A percentile compares a stretch with the other conserved stretches of the same genome.
Conservation (phyloP, 2,888 invertebrate genomes). For the Parnassius smintheus region DNA sequence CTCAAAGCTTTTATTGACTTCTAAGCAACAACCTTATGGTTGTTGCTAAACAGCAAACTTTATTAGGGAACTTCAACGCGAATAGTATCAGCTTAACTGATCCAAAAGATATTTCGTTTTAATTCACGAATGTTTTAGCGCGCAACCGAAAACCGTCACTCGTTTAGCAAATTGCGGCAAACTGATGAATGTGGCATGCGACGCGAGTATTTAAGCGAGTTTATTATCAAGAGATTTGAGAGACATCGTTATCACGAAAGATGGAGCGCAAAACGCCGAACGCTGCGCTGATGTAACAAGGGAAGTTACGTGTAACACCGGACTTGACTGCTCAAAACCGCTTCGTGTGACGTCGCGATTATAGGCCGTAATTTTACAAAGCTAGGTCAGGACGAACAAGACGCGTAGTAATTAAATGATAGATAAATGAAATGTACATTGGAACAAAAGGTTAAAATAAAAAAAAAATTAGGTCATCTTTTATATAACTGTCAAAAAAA, state of each 20-base stretch:
- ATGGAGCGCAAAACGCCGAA: conserved; percentile 20
- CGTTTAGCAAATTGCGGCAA: conserved; percentile 42
- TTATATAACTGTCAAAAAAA: too few species aligned
- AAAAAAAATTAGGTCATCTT: too few species aligned
- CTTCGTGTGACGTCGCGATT: conserved; percentile 41
- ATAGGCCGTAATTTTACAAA: not conserved
- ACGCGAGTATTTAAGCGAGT: conserved; percentile 52
- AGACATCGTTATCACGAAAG: conserved; percentile 50
- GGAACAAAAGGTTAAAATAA: not conserved
- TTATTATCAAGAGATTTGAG: conserved; percentile 57
- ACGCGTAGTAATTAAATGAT: not conserved
- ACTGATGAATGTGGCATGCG: conserved; percentile 51
- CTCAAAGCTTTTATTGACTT: conserved; percentile 80
- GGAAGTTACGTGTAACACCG: conserved; percentile 28
- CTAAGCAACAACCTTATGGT: conserved; percentile 77
- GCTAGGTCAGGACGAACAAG: too few species aligned
- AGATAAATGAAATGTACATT: not conserved
- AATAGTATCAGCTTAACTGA: conserved; percentile 46
- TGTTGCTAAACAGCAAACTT: conserved; percentile 63
- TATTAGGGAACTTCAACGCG: conserved; percentile 34
- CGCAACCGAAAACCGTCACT: conserved; percentile 39
- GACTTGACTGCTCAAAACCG: conserved; percentile 53
- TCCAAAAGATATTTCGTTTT: conserved; percentile 33
- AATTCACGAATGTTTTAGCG: conserved; percentile 31
- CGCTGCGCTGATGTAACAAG: conserved; percentile 30